Evolutionary conservation across 2,113 vertebrate species (phyloP), one percentile per base, ranked within the genome.

Genomic region (Saccopteryx bilineata): DNA sequence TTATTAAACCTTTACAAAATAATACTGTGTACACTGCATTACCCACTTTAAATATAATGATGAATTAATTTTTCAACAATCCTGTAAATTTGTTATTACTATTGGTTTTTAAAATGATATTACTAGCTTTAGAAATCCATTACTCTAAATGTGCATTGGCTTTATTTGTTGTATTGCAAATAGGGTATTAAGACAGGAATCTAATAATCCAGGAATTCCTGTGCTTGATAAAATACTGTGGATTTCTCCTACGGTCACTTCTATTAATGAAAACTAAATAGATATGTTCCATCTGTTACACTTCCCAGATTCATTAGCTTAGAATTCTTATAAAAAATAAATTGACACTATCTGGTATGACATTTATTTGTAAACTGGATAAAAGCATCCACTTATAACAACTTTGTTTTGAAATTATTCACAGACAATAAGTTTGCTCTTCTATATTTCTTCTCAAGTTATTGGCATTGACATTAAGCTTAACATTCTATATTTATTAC

Each of bases 91-190:
- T 13, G 5, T 83, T 91, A 78, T 78, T 84, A 17, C 13, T 79
- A 58, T 66, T 72, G 26, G 23, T 23, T 96, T 95, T 68, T 79
- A 14, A 75, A 46, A 83, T 72, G 69, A 66, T 60, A 46, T 71
- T 94, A 31, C 7, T 76, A 81, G 75, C 11, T 58, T 92, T 56
- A 71, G 63, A 85, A 92, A 92, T 71, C 21, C 24, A 39, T 85
- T 68, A 85, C 33, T 46, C 12, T 69, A 80, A 74, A 61, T 75
- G 21, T 18, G 89, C 23, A 74, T 56, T 85, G 54, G 5, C 7
- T 72, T 75, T 61, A 71, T 72, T 68, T 92, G 33, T 84, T 80
- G 68, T 85, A 50, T 86, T 76, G 23, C 68, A 87, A 95, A 71
- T 39, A 5, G 63, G 58, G 8, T 63, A 5, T 72, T 82, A 54